Percentiles rank a stretch among this genome's conserved stretches.
Evolutionary conservation across 2,113 vertebrate species (phyloP).

Genomic region (Malaclemys terrapin): DNA sequence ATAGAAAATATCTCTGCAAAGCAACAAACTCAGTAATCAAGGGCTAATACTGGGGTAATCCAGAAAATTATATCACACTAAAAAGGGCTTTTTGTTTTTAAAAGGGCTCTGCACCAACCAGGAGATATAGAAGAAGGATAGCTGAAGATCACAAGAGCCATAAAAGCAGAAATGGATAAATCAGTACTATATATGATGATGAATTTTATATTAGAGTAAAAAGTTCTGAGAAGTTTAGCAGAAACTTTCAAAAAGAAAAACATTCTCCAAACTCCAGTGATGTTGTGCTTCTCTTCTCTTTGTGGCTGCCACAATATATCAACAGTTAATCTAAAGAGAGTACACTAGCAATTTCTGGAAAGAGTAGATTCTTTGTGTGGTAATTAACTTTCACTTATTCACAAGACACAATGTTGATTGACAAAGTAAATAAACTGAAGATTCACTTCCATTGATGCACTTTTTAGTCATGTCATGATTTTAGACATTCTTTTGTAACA

Average conservation of each 20-base stretch:
- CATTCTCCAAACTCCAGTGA: rapidly evolving
- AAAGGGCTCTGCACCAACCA: background rate
- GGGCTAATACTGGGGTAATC: background rate
- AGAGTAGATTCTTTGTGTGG: background rate
- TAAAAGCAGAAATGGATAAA: background rate
- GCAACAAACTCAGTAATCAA: background rate
- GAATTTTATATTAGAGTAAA: background rate
- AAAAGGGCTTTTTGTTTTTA: background rate
- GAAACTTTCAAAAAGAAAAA: background rate
- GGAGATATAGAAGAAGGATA: background rate
- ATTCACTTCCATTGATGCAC: background rate
- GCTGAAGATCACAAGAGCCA: background rate
- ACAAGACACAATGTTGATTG: background rate
- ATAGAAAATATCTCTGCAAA: background rate
- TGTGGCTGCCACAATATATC: background rate
- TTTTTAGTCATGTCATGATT: background rate
- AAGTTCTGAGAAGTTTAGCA: background rate
- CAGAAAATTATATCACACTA: background rate
- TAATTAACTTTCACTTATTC: background rate
- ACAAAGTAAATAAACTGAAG: background rate
- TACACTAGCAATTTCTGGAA: rapidly evolving
- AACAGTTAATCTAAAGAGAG: background rate
- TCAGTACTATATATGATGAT: background rate
- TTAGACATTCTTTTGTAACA: background rate
- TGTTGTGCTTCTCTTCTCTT: background rate